phyloP scores from a whole-genome alignment of 2,113 vertebrate species.

The Salvator merianae region DNA sequence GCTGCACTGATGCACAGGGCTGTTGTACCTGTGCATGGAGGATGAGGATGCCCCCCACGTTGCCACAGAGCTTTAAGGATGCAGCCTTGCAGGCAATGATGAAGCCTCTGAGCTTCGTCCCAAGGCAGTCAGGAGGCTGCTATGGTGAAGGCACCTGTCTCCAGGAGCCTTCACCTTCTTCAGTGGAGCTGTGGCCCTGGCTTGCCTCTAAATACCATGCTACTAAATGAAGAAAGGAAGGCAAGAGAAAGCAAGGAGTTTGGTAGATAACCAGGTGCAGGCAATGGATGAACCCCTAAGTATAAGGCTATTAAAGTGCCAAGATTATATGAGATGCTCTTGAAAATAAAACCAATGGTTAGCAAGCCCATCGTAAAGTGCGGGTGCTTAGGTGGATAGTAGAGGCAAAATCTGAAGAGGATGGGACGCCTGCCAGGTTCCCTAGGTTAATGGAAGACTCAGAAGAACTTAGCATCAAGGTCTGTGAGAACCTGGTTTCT shows the following conservation, averaged over 20 bases:
- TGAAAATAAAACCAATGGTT: background rate
- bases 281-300: constrained; percentile 11
- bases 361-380: constrained; percentile 61
- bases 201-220: background rate
- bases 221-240: constrained; percentile 20
- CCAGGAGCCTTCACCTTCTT: too few relatives aligned
- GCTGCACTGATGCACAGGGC: too few relatives aligned
- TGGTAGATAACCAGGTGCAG: constrained; percentile 43
- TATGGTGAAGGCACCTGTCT: too few relatives aligned
- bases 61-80: too few relatives aligned
- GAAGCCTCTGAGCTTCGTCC: too few relatives aligned
- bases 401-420: constrained; percentile 39
- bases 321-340: constrained; percentile 18
- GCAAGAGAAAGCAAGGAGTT: constrained; percentile 19
- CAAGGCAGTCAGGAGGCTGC: too few relatives aligned
- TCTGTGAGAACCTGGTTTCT: constrained; percentile 24
- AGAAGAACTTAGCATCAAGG: constrained; percentile 45
- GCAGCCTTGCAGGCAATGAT: too few relatives aligned
- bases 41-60: too few relatives aligned
- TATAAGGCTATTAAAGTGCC: constrained; percentile 19
- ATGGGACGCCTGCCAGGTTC: constrained; percentile 46
- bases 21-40: too few relatives aligned
- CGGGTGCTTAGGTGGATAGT: constrained; percentile 62
- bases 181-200: too few relatives aligned
- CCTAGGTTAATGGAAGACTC: constrained; percentile 63